Evolutionary conservation across 1,140 invertebrate genomes (phyloP), one percentile per base, ranked within the genome.

Genomic region (Ceratina australensis): DNA sequence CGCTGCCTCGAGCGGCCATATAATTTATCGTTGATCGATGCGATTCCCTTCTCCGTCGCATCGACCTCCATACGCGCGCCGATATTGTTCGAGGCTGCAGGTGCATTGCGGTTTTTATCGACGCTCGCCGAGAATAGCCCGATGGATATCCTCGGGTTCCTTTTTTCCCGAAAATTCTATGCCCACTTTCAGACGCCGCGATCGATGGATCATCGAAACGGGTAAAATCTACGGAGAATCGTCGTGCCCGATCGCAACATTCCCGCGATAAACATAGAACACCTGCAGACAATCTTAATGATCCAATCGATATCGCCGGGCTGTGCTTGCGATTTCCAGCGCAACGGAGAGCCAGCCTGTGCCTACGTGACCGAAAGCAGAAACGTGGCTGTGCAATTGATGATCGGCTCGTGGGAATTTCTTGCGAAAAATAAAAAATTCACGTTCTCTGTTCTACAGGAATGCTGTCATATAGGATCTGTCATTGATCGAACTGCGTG

Each of bases 11-110:
- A 2, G 66, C 20, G 3, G 20, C 66, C 26, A 20, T 52, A 76
- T 52, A 76, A 76, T 69, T 76, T 76, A 76, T 76, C 26, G 66
- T 12, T 20, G 66, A 76, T 76, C 74, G 28, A 71, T 52, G 57
- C 20, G 52, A 60, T 76, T 68, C 74, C 66, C 24, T 76, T 76
- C 74, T 69, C 66, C 57, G 15, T 22, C 16, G n/a, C 59, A 22
- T 18, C 61, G 50, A 66, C 67, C 75, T 80, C 72, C 49, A 72
- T 78, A 78, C 24, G 63, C 24, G n/a, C 63, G 33, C 13, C 13
- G 12, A 24, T 52, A 79, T 68, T 72, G 64, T 65, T 47, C 60
- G 59, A 64, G 68, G 50, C 54, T 78, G 22, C 76, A 78, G 74
- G 74, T 76, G 66, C 42, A 15, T 76, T 28, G 57, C 68, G 22